These are phyloP conservation scores for Cacoxenus indagator DNA, from an alignment of 2,888 invertebrate species.

Conservation along the genomic window DNA sequence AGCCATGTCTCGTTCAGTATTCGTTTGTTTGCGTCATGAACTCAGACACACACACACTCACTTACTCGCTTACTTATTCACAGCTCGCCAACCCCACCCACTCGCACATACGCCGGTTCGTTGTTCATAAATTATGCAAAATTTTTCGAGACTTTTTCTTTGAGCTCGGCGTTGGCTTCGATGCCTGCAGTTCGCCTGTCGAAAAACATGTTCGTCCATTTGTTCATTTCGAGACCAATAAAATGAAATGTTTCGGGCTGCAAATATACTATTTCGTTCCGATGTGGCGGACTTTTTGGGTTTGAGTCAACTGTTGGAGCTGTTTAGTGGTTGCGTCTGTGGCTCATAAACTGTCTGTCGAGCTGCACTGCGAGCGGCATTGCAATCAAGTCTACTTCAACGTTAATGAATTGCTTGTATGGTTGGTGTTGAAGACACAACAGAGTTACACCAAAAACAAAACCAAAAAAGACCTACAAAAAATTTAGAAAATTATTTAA, in stretches of 20 bases:
- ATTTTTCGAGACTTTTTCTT: constrained; percentile 45
- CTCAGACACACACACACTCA: background rate
- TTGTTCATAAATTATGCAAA: constrained; percentile 57
- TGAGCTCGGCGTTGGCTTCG: constrained; percentile 27
- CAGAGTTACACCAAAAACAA: background rate
- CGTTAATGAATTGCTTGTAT: constrained; percentile 18
- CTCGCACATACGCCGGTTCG: background rate
- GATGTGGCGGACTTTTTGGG: background rate
- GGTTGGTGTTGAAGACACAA: background rate
- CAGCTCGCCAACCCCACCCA: background rate
- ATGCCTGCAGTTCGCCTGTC: constrained; percentile 29
- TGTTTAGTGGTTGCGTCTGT: constrained; percentile 51
- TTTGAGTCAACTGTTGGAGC: constrained; percentile 4
- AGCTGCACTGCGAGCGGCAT: constrained; percentile 11
- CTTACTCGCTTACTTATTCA: background rate
- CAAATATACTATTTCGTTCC: constrained; percentile 51
- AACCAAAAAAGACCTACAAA: background rate
- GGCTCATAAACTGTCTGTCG: constrained; percentile 56
- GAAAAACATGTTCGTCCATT: constrained; percentile 59
- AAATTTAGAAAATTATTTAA: constrained; percentile 8
- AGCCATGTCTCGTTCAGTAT: background rate
- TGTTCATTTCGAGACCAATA: constrained; percentile 68
- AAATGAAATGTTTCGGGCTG: constrained; percentile 65
- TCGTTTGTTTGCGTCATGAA: constrained; percentile 3
- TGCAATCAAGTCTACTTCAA: background rate